Base-by-base conservation (phyloP, 2,113 vertebrate species). In the Macquaria ambigua region DNA sequence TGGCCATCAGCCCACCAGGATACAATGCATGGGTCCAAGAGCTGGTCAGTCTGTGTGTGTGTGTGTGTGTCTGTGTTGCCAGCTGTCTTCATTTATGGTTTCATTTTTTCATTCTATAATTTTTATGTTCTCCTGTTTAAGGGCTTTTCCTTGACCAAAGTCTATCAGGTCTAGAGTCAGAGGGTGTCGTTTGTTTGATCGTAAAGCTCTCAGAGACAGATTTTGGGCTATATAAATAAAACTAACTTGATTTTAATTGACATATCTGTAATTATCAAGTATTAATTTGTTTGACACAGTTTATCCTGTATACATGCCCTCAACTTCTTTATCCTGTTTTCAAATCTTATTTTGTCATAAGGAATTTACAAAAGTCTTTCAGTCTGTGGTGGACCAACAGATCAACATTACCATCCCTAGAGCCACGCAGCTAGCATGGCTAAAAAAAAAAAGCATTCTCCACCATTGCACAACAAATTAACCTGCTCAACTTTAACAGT, bases 21-120 rank as follows among this genome's bases (percentile, higher is more conserved):
- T 99, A 99, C 93, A 99, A 97, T 0, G 98, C 98, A 0, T 99
- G 98, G 98, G 96, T 98, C 89, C 86, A 95, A 89, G 98, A 99
- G 82, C 97, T 97, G 98, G 98, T 99, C 87, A 97, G 97, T 89
- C 0, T 66, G 8, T 79, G 6, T 56, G 58, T 72, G 25, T 79
- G 64, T 39, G 28, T 72, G 23, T 78, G 61, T 70, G 75, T 64
- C 62, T 58, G 48, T 74, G 58, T 58, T 50, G 31, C 5, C 16
- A 43, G 21, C 63, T 43, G 39, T 7, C n/a, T 50, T 70, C 15
- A 21, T 6, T 15, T 14, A 15, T n/a, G 20, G 16, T 21, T 62
- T 20, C 5, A 10, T 2, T 20, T 63, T 11, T 21, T 15, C 14
- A 7, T 41, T 23, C 5, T 23, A n/a, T 14, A 28, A 1, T 59